These are phyloP conservation scores for Harlomillsia oculata DNA, from an alignment of 1,140 invertebrate species.

Conservation along the genomic window DNA sequence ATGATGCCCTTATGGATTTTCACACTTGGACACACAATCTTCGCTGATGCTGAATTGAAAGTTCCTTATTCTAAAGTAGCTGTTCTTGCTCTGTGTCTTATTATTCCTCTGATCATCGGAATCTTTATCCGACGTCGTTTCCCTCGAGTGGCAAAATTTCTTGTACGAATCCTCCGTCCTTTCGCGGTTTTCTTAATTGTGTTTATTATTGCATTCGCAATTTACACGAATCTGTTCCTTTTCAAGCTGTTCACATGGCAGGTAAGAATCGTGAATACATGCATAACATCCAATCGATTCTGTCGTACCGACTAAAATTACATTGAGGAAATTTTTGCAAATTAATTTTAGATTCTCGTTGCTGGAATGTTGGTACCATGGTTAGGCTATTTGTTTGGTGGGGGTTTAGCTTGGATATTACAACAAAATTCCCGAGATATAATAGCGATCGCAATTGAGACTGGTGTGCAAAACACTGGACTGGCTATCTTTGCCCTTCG, in stretches of 20 bases:
- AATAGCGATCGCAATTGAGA: slow-evolving; percentile 82
- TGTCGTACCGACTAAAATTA: slow-evolving; percentile 47
- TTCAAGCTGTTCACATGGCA: slow-evolving; percentile 80
- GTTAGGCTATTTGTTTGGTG: slow-evolving; percentile 72
- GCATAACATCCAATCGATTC: slow-evolving; percentile 48
- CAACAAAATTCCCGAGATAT: slow-evolving; percentile 55
- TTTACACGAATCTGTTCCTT: slow-evolving; percentile 80
- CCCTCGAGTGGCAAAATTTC: slow-evolving; percentile 55
- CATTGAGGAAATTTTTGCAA: slow-evolving; percentile 43
- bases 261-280: slow-evolving; percentile 50
- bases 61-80: slow-evolving; percentile 76
- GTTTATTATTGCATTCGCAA: slow-evolving; percentile 86
- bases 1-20: slow-evolving; percentile 95
- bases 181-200: slow-evolving; percentile 72
- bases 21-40: slow-evolving; percentile 75
- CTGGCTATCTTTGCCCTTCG: slow-evolving; percentile 54
- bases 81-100: slow-evolving; percentile 60
- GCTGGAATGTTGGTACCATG: slow-evolving; percentile 77
- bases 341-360: slow-evolving; percentile 55
- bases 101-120: slow-evolving; percentile 74
- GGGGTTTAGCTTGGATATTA: slow-evolving; percentile 49
- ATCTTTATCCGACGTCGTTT: slow-evolving; percentile 59
- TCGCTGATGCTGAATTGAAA: slow-evolving; percentile 54
- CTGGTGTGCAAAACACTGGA: slow-evolving; percentile 89
- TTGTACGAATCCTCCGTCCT: slow-evolving; percentile 73